Base-by-base conservation (phyloP, 2,888 invertebrate genomes). In the Cephus sareptanus region DNA sequence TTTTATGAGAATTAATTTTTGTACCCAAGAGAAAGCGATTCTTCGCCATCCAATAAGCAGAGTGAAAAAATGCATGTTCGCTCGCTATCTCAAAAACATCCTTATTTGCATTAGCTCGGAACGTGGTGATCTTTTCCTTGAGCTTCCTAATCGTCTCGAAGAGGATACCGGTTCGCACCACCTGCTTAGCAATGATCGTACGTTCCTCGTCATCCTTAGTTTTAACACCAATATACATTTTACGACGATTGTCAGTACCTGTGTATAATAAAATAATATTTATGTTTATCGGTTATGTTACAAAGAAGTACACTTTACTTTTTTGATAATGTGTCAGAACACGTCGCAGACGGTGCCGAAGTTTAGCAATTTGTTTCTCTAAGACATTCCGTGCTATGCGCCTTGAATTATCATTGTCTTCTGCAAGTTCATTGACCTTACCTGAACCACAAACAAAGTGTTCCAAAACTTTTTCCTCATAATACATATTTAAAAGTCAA, bases 401-500 rank as follows among this genome's bases (percentile, higher is more conserved):
- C 56, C 83, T 82, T n/a, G 79, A 76, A 74, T 87, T 86, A 15
- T 87, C 83, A 76, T 88, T 89, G 34, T 92, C 90, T 11, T 82
- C 82, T 73, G 87, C 83, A 3, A 92, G 85, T 74, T 90, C 89
- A 2, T 89, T 87, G 34, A 87, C 77, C 40, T 84, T 87, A 73
- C 85, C 87, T 88, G 69, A 56, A n/a, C 3, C 23, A 74, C 56
- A 23, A 56, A 56, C 23, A 56, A 56, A 23, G 56, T 23, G 56
- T 56, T 56, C 56, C 56, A 56, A 23, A 6, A 56, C 23, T 23
- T 56, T 56, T 56, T 1, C 56, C 56, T 56, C 23, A 56, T 56
- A 23, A 56, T 56, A 56, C 15, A 56, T 23, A 23, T 23, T 23
- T 1, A 6, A 23, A 71, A 31, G 12, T 31, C 31, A 34, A 31